Evolutionary conservation across 2,797 vertebrate species (phyloP).

Genomic region (Esox masquinongy): DNA sequence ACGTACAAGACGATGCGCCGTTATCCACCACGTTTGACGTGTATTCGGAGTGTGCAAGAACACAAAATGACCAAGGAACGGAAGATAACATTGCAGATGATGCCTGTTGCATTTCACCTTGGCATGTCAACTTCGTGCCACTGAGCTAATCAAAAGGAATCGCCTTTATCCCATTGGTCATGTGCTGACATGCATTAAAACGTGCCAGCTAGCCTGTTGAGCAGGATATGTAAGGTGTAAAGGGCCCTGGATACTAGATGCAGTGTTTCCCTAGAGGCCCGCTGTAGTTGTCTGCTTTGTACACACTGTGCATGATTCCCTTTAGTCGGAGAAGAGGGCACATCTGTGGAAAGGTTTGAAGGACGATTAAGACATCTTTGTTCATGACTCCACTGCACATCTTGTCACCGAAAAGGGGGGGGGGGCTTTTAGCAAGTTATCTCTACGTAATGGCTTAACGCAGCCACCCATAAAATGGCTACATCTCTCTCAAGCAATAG

Average conservation of each 20-base stretch:
- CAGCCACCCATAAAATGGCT: not conserved
- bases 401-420: slow-evolving; percentile 23
- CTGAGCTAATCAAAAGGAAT: not conserved
- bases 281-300: not conserved
- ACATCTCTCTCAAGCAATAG: not conserved
- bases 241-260: not conserved
- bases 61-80: no score
- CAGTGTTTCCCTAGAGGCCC: not conserved
- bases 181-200: not conserved
- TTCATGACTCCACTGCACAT: slow-evolving; percentile 12
- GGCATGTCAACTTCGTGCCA: not conserved
- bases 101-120: not conserved
- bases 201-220: not conserved
- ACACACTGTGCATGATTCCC: not conserved
- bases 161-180: not conserved
- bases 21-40: not conserved
- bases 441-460: slow-evolving; percentile 27
- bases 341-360: slow-evolving; percentile 11
- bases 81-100: not conserved
- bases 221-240: no score
- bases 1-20: not conserved
- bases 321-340: not conserved
- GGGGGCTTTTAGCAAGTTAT: slow-evolving; percentile 19
- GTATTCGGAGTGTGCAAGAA: no score
- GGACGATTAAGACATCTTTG: slow-evolving; percentile 28